These are phyloP conservation scores for Pleuronectes platessa DNA, from an alignment of 2,113 vertebrate genomes.

Conservation along the genomic window DNA sequence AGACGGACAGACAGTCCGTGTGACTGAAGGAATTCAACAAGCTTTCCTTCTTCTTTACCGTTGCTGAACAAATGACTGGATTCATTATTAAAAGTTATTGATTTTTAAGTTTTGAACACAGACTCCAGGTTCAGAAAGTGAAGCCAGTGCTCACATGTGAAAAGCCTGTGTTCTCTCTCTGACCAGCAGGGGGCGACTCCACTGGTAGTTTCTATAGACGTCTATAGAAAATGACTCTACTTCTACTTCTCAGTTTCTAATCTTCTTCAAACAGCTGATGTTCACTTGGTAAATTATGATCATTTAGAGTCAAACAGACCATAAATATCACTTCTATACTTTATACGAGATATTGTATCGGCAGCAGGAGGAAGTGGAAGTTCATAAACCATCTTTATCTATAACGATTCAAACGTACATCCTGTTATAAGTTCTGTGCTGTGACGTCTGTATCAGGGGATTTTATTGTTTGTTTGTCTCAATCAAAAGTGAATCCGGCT, in stretches of 20 bases:
- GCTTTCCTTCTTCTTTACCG: neutral
- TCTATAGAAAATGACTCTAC: too few relatives aligned
- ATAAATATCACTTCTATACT: too few relatives aligned
- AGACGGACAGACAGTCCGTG: neutral
- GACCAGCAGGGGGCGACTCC: neutral
- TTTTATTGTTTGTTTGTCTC: neutral
- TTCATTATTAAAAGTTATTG: neutral
- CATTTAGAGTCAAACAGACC: too few relatives aligned
- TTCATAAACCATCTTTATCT: neutral
- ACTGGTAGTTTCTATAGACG: too few relatives aligned
- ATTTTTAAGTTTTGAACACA: too few relatives aligned
- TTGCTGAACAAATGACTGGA: neutral
- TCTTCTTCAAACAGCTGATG: too few relatives aligned
- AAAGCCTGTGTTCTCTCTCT: neutral
- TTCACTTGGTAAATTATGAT: too few relatives aligned
- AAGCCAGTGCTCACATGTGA: too few relatives aligned
- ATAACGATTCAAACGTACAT: neutral
- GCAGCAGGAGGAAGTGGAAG: neutral
- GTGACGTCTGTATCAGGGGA: neutral
- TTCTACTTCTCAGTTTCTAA: too few relatives aligned
- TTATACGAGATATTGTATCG: neutral
- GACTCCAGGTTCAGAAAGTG: too few relatives aligned
- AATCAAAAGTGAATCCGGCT: neutral
- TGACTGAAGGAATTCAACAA: neutral
- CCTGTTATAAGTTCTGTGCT: neutral